Base-by-base conservation (phyloP, 2,113 vertebrate genomes). In the Carettochelys insculpta region DNA sequence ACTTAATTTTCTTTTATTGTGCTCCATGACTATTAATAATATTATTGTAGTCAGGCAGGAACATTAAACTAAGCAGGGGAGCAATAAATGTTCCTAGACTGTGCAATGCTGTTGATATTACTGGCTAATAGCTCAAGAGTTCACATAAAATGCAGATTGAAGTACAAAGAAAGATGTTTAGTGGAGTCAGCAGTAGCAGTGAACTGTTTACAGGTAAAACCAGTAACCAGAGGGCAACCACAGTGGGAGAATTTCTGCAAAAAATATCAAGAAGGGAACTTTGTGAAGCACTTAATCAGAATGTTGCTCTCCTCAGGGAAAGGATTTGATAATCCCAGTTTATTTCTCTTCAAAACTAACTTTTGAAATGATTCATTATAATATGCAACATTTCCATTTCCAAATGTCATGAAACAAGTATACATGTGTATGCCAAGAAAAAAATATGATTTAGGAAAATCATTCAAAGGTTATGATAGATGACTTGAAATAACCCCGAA, bases 1-100 rank as follows among this genome's bases (percentile, higher is more conserved):
- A 96, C 97, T 97, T 97, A 95, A 97, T 98, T 98, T 98, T 98
- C 96, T 97, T 97, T 97, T 97, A 97, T 97, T 97, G 95, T 98
- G 95, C 95, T 95, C 96, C 94, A 92, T 96, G 97, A 97, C 98
- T 97, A 97, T 97, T 98, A 97, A 97, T 97, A 97, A 97, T 96
- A 97, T 97, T 97, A 96, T 38, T 83, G 94, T 94, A 96, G 97
- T 97, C 96, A 97, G 93, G 97, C 95, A 97, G 96, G 97, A 97
- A 97, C 96, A 96, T 98, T 97, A 98, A 98, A 96, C 95, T 94
- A 96, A 97, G 97, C 97, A 98, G 97, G 98, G 97, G 97, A 98
- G 96, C 95, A 85, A 94, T 98, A 97, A 97, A 96, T 90, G 95
- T 96, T 95, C 93, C 87, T 95, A 97, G 97, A 97, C 94, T 97